Evolutionary conservation across 2,113 vertebrate species (phyloP).

Genomic region (Vireo altiloquus): DNA sequence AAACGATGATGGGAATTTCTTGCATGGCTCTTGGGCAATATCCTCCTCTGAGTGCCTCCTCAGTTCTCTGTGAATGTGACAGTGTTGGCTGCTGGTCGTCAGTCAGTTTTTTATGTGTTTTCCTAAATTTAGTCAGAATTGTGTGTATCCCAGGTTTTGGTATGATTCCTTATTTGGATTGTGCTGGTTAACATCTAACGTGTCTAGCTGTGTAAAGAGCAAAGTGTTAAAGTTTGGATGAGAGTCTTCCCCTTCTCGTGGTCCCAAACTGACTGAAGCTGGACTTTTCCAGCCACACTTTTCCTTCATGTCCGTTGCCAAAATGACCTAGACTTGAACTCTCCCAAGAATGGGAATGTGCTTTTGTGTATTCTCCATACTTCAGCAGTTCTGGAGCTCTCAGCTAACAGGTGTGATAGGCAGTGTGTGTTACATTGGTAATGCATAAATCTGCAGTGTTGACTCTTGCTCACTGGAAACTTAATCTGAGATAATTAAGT

Average conservation of each 20-base stretch:
- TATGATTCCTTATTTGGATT: background rate
- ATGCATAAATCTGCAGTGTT: background rate
- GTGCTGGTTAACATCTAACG: background rate
- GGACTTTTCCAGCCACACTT: background rate
- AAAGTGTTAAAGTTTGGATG: background rate
- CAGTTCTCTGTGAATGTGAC: background rate
- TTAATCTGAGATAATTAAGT: background rate
- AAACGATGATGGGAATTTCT: background rate
- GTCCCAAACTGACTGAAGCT: background rate
- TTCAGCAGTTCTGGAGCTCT: background rate
- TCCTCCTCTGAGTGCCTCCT: background rate
- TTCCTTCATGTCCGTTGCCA: background rate
- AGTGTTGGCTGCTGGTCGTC: background rate
- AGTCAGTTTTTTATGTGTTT: background rate
- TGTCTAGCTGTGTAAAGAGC: background rate
- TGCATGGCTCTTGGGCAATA: background rate
- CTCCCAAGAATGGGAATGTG: background rate
- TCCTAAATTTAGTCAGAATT: background rate
- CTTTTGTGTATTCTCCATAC: background rate
- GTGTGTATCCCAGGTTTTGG: background rate
- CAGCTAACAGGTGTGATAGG: background rate
- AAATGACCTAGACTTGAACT: background rate
- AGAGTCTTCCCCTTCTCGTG: background rate
- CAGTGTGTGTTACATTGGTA: background rate
- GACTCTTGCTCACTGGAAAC: background rate